phyloP scores from a whole-genome alignment of 2,888 invertebrate species.

The Steinernema scapterisci region DNA sequence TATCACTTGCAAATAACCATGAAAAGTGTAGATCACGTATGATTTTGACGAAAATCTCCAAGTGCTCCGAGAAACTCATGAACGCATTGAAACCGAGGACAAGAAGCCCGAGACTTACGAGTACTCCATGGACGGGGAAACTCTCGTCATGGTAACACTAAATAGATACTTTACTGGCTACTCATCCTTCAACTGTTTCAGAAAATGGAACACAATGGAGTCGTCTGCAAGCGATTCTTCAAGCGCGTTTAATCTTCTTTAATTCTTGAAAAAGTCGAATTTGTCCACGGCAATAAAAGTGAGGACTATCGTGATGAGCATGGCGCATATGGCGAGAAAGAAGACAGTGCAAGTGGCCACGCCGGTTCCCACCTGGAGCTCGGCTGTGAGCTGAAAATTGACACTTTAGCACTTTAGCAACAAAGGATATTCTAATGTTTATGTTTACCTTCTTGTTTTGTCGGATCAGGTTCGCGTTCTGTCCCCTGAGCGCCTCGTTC shows the following conservation, averaged over 20 bases:
- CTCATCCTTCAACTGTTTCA: too few relatives aligned
- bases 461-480: not conserved
- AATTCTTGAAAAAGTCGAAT: conserved; percentile 13
- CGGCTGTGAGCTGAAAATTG: not conserved
- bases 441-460: not conserved
- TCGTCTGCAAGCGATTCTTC: conserved; percentile 61
- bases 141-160: conserved; percentile 52
- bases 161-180: not conserved
- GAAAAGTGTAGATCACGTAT: conserved; percentile 47
- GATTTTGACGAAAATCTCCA: conserved; percentile 39
- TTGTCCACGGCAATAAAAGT: conserved; percentile 6
- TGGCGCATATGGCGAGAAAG: not conserved
- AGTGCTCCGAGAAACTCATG: conserved; percentile 35
- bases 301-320: not conserved
- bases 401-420: too few relatives aligned
- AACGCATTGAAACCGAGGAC: conserved; percentile 39
- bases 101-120: conserved; percentile 62
- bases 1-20: not conserved
- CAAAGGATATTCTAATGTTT: too few relatives aligned
- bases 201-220: conserved; percentile 59
- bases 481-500: not conserved
- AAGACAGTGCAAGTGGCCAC: not conserved
- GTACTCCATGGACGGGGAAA: conserved; percentile 55
- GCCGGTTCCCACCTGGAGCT: not conserved
- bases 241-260: conserved; percentile 38